Base-by-base conservation (phyloP, 2,888 invertebrate species). In the Melinaea marsaeus region DNA sequence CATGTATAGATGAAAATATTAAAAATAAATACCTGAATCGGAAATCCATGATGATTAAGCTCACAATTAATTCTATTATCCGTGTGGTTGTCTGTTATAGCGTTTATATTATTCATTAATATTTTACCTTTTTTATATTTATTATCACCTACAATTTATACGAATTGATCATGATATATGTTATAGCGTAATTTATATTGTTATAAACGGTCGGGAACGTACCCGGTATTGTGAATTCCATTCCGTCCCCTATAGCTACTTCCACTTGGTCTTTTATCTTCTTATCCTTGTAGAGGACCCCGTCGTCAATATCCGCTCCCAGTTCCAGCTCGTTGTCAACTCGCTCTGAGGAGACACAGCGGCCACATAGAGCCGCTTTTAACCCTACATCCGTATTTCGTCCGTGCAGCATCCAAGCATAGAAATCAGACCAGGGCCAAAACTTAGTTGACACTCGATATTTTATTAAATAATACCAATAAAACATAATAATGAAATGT, bases 141-240 rank as follows among this genome's bases (percentile, higher is more conserved):
- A 85, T 94, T 94, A 91, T 97, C 96, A 84, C 95, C 95, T 95
- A 51, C 60, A 54, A 33, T 45, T 35, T 48, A 58, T 35, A 11
- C 33, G 57, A 37, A 74, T 63, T 65, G 51, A 51, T 51, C 51
- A 51, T 51, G 32, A 51, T 51, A 51, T 51, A 51, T 51, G 51
- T 51, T 51, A 51, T 51, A 51, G 51, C 9, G 22, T 11, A 32
- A n/a, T 32, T 32, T 1, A 32, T 32, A 32, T 6, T 32, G 32
- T 11, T 9, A 51, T 51, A 32, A 32, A 32, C n/a, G 32, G 51
- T 32, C 51, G 32, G 51, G 9, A 22, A n/a, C 51, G 51, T 92
- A 94, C 96, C 97, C 86, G 96, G 97, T 91, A 97, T 97, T 60
- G 96, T 97, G 80, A 97, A 96, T 86, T 97, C 97, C 95, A 97